phyloP scores from a whole-genome alignment of 2,113 vertebrate genomes.

The Mesembrinibis cayennensis region DNA sequence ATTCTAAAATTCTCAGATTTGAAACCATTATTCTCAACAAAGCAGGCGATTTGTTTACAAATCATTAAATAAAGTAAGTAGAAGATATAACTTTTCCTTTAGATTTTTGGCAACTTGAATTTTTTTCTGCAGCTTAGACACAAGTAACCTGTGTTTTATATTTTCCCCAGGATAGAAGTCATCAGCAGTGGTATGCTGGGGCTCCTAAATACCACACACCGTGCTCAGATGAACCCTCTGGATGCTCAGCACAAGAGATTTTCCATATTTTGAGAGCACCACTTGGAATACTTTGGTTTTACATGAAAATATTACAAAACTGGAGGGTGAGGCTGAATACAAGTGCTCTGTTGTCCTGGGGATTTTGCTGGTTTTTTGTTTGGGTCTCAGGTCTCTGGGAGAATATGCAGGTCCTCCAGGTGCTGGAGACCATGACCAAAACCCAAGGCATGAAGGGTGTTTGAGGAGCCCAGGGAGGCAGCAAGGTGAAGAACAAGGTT shows the following conservation, averaged over 20 bases:
- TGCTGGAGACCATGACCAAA: background rate
- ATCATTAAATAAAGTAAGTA: background rate
- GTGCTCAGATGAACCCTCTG: background rate
- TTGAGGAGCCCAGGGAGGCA: background rate
- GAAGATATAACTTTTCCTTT: background rate
- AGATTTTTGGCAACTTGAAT: background rate
- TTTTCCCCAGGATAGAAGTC: background rate
- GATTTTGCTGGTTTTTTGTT: background rate
- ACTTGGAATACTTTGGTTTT: background rate
- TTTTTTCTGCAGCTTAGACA: background rate
- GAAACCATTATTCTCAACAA: background rate
- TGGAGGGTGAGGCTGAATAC: background rate
- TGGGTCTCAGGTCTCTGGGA: background rate
- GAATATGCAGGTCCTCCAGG: background rate
- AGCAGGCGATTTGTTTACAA: background rate
- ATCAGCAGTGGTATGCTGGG: background rate
- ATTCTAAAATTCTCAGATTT: background rate
- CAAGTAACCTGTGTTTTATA: background rate
- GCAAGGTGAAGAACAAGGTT: background rate
- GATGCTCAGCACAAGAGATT: background rate
- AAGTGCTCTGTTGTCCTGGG: background rate
- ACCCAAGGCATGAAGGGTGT: background rate
- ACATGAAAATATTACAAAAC: background rate
- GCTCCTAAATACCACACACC: background rate
- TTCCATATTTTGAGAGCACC: background rate